Evolutionary conservation across 1,140 invertebrate species (phyloP).

Genomic region (Zeugodacus cucurbitae): DNA sequence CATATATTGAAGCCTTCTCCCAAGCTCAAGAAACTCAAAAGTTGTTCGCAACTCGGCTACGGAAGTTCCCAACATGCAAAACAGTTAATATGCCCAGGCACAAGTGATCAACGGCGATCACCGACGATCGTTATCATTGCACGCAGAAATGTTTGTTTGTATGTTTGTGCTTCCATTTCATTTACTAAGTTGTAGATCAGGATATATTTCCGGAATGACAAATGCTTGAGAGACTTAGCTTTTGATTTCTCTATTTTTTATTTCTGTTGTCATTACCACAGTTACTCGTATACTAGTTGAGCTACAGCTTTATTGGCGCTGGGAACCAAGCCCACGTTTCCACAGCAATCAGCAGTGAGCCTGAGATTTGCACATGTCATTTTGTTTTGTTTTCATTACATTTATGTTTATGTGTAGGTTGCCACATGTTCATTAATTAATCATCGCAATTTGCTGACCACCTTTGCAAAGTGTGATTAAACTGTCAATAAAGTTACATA

Average conservation of each 20-base stretch:
- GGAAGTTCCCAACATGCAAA: constrained; percentile 36
- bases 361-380: not conserved
- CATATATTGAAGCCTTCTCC: not conserved
- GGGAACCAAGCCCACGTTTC: constrained; percentile 1
- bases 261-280: not conserved
- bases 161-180: not conserved
- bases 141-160: not conserved
- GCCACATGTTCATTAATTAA: not conserved
- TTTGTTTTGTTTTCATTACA: not conserved
- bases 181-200: not conserved
- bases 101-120: not conserved
- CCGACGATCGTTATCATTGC: not conserved
- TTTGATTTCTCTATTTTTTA: not conserved
- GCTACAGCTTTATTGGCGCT: not conserved
- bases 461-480: not conserved
- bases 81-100: constrained; percentile 16
- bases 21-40: not conserved
- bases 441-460: not conserved
- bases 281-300: not conserved
- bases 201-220: constrained; percentile 26
- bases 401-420: not conserved
- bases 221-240: not conserved
- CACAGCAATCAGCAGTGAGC: not conserved
- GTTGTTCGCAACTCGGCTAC: not conserved
- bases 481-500: not conserved